These are phyloP conservation scores for Poecilobothrus nobilitatus DNA, from an alignment of 2,888 invertebrate genomes.

Conservation along the genomic window DNA sequence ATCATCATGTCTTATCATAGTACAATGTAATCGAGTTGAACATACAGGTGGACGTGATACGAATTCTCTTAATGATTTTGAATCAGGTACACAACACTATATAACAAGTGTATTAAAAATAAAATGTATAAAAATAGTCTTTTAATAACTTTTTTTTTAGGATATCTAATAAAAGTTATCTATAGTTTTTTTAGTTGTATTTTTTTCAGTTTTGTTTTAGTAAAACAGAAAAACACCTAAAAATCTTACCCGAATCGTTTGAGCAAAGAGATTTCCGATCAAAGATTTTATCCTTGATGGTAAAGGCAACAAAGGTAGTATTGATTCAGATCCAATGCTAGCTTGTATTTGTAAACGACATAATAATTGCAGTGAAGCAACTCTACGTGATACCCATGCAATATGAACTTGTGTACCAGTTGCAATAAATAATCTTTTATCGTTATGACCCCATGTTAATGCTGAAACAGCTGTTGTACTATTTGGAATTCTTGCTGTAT, in stretches of 20 bases:
- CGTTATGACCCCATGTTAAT: constrained; percentile 97
- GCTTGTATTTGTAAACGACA: constrained; percentile 75
- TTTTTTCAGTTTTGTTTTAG: background rate
- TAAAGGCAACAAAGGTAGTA: constrained; percentile 71
- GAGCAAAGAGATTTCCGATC: constrained; percentile 79
- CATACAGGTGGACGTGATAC: constrained; percentile 84
- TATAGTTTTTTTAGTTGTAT: no score
- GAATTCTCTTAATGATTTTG: constrained; percentile 78
- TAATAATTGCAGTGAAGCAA: constrained; percentile 83
- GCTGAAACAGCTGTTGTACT: constrained; percentile 75
- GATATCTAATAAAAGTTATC: no score
- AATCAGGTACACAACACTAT: constrained; percentile 90
- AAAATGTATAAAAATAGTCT: background rate
- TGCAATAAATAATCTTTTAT: constrained; percentile 86
- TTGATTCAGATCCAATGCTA: constrained; percentile 62
- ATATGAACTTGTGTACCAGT: constrained; percentile 87
- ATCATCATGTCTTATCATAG: constrained; percentile 89
- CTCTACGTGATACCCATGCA: constrained; percentile 84
- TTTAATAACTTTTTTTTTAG: background rate
- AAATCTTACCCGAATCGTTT: constrained; percentile 76
- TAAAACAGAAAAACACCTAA: constrained; percentile 5
- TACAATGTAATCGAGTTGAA: constrained; percentile 87
- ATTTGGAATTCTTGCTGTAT: constrained; percentile 69
- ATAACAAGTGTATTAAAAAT: constrained; percentile 10
- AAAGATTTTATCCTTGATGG: constrained; percentile 79